These are phyloP conservation scores for Oreamnos americanus DNA, from an alignment of 2,113 vertebrate genomes.

Conservation along the genomic window DNA sequence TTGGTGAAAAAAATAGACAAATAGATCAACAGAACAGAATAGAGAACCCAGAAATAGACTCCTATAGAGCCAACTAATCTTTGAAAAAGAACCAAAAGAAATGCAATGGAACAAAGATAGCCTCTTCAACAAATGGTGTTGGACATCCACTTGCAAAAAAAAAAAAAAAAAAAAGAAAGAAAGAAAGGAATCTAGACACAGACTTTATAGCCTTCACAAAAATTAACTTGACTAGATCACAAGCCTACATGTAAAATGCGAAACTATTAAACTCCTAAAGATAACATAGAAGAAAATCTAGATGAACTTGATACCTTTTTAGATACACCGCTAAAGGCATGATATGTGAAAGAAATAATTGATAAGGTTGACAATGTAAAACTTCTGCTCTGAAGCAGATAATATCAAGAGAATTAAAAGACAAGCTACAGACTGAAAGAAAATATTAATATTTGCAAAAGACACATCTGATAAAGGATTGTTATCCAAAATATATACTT, in stretches of 20 bases:
- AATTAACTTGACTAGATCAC: not conserved
- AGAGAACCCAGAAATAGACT: not conserved
- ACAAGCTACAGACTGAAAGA: not conserved
- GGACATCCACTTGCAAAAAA: not conserved
- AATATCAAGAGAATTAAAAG: not conserved
- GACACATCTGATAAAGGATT: not conserved
- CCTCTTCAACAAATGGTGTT: not conserved
- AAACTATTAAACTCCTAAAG: not conserved
- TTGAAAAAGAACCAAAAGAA: not conserved
- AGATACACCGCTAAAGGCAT: not conserved
- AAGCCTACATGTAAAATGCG: not conserved
- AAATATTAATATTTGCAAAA: not conserved
- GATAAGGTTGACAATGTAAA: not conserved
- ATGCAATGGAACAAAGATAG: not conserved
- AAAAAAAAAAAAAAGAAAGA: not conserved
- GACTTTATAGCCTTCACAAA: not conserved
- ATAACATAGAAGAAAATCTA: not conserved
- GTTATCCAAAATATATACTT: not conserved
- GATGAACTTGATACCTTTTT: not conserved
- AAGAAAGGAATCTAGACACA: not conserved
- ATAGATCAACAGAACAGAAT: not conserved
- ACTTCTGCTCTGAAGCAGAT: not conserved
- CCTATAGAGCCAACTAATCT: not conserved
- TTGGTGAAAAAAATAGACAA: not conserved
- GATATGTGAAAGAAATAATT: not conserved